These are phyloP conservation scores for Leguminivora glycinivorella DNA, from an alignment of 1,140 invertebrate species.

Conservation along the genomic window DNA sequence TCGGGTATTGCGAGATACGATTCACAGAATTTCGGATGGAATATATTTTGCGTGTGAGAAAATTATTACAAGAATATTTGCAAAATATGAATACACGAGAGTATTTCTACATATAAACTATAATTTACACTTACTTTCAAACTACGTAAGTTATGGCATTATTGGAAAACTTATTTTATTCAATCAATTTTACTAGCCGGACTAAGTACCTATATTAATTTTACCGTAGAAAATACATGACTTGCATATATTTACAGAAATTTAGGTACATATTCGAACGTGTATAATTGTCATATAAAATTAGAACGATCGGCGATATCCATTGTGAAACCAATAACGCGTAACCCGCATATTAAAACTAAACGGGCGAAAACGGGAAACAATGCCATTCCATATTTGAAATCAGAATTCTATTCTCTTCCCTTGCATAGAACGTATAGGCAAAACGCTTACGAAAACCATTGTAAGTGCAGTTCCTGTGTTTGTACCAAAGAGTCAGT, in stretches of 20 bases:
- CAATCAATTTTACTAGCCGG: not conserved
- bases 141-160: too few species aligned
- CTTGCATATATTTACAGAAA: too few species aligned
- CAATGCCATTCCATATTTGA: constrained; percentile 77
- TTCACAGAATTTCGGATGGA: not conserved
- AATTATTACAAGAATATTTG: not conserved
- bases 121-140: not conserved
- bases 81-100: not conserved
- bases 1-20: not conserved
- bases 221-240: too few species aligned
- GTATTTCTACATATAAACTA: not conserved
- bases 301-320: not conserved
- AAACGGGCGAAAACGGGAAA: constrained; percentile 60
- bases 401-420: constrained; percentile 42
- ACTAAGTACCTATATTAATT: too few species aligned
- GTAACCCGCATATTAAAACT: constrained; percentile 32
- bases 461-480: too few species aligned
- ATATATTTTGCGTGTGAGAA: not conserved
- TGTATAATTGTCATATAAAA: not conserved
- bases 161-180: not conserved
- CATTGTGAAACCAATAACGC: constrained; percentile 30
- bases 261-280: not conserved
- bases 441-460: too few species aligned
- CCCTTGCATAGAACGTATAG: not conserved
- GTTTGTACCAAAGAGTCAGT: not conserved